phyloP scores from a whole-genome alignment of 1,140 invertebrate genomes.

The Orchestia grillus region DNA sequence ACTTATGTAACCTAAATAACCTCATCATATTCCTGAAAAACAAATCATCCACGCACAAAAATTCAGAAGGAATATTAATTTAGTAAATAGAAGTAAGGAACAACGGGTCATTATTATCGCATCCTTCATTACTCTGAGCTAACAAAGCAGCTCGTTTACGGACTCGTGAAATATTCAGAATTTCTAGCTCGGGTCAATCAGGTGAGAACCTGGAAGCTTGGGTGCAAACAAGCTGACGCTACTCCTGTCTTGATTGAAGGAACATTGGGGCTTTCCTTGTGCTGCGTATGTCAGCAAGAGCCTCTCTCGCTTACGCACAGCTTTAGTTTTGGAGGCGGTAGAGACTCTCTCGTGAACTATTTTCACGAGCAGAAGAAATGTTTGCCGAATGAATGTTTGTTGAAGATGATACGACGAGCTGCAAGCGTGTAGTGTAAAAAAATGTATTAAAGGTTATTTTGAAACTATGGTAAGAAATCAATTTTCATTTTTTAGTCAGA shows the following conservation, averaged over 20 bases:
- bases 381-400: background rate
- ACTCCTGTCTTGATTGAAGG: background rate
- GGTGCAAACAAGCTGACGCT: background rate
- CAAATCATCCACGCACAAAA: background rate
- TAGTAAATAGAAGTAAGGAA: background rate
- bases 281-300: too few relatives aligned
- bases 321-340: background rate
- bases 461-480: background rate
- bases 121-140: background rate
- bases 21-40: background rate
- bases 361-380: background rate
- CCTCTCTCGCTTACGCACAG: background rate
- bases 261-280: background rate
- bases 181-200: background rate
- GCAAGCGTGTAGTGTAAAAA: background rate
- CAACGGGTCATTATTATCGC: background rate
- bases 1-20: too few relatives aligned
- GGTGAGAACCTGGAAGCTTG: background rate
- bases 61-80: background rate
- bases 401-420: background rate
- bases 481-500: background rate
- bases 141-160: background rate
- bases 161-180: background rate
- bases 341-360: background rate
- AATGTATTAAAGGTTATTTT: background rate